Base-by-base conservation (phyloP, 2,888 invertebrate genomes). In the Sinotaia quadrata region DNA sequence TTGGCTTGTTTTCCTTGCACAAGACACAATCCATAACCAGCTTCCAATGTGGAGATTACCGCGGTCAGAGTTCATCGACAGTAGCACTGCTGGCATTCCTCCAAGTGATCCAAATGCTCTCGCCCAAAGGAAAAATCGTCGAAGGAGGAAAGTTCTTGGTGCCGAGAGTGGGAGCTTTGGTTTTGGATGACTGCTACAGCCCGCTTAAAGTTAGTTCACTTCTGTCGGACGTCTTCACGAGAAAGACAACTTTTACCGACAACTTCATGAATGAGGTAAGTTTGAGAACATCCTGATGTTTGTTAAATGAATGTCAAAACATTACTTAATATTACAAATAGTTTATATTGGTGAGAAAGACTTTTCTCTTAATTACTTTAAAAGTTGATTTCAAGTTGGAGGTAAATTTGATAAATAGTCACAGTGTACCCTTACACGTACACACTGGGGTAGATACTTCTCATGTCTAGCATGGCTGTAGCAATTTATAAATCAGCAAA, bases 181-280 rank as follows among this genome's bases (percentile, higher is more conserved):
- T 77, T 2, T 72, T 84, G 36, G 85, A 85, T 60, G 83, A 84
- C 68, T 85, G 85, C 65, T 82, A 83, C 70, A 84, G 78, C 60
- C 69, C 79, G 1, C 52, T 71, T 18, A 65, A 68, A 31, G 70
- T 70, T n/a, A 68, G 58, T 33, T 63, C 63, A 27, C 60, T 75
- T 15, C 24, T 77, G n/a, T 51, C 63, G 5, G 67, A 67, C 2
- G 57, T 67, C 18, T 67, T 67, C 54, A 65, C 56, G 18, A 52
- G 54, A 7, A 56, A 31, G 24, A 44, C 56, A 8, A 65, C 58
- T 0, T 29, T 82, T 27, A 59, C 0, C 4, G 79, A 79, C 58
- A 70, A 62, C 4, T 7, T 2, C 0, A 70, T 75, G 0, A 66
- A 68, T 15, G 29, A 36, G 24, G 49, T 41, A 18, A 44, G 29